These are phyloP conservation scores for Orgyia antiqua DNA, from an alignment of 2,888 invertebrate species.

Conservation along the genomic window DNA sequence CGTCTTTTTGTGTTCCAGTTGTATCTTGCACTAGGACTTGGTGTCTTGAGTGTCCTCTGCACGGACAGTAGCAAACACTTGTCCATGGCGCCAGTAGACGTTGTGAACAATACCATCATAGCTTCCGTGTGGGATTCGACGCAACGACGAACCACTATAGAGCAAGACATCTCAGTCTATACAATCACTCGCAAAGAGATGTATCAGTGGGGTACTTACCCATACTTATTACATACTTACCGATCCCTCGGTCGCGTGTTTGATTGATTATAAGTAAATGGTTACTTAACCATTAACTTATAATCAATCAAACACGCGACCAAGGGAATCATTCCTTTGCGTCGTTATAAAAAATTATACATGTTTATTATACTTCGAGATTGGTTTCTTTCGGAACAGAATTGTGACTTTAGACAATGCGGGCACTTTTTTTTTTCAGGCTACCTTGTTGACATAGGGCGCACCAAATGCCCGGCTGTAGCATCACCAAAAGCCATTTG, in stretches of 20 bases:
- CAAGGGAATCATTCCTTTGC: too few relatives aligned
- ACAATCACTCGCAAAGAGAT: too few relatives aligned
- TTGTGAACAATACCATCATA: conserved; percentile 19
- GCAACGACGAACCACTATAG: conserved; percentile 3
- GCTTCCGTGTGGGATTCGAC: conserved; percentile 10
- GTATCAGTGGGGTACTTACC: background rate
- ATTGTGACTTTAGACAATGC: too few relatives aligned
- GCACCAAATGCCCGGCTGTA: background rate
- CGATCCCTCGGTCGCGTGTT: too few relatives aligned
- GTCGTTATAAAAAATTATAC: too few relatives aligned
- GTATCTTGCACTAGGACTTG: conserved; percentile 12
- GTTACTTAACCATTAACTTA: too few relatives aligned
- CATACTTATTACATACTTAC: too few relatives aligned
- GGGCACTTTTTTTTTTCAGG: conserved; percentile 1
- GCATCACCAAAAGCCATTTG: background rate
- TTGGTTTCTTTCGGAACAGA: too few relatives aligned
- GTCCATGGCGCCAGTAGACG: conserved; percentile 18
- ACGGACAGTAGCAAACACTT: background rate
- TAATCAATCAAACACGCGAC: too few relatives aligned
- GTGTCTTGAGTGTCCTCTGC: conserved; percentile 10
- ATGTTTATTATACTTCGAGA: too few relatives aligned
- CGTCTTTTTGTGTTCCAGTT: too few relatives aligned
- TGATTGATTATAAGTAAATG: too few relatives aligned
- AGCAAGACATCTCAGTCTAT: conserved; percentile 6
- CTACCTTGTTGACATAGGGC: background rate